Conservation (phyloP, 1,140 invertebrate genomes). For the Periplaneta americana region DNA sequence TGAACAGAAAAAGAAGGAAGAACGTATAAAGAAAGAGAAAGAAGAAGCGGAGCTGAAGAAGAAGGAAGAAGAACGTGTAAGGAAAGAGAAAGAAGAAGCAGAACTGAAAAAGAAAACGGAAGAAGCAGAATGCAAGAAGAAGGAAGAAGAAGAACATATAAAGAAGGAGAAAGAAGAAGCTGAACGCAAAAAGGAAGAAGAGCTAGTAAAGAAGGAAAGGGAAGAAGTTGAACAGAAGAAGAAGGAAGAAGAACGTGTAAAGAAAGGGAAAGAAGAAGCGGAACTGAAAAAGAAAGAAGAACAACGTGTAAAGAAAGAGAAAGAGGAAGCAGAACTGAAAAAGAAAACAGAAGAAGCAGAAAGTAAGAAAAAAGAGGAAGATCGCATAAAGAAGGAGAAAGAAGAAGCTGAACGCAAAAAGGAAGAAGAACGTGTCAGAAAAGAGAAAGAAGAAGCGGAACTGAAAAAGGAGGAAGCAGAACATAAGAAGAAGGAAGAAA, state of each 20-base stretch:
- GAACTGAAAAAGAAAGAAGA: neutral
- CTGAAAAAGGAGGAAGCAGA: neutral
- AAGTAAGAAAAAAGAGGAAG: neutral
- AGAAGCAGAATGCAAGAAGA: neutral
- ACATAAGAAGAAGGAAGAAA: neutral
- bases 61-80: neutral
- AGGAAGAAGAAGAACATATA: neutral
- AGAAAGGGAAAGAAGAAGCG: neutral
- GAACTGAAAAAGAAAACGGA: slow-evolving; percentile 18
- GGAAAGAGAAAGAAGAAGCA: slow-evolving; percentile 8
- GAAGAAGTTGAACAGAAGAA: slow-evolving; percentile 20
- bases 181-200: slow-evolving; percentile 18
- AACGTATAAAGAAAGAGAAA: neutral
- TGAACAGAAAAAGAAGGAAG: neutral
- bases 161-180: slow-evolving; percentile 20
- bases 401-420: neutral
- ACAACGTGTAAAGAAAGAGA: neutral
- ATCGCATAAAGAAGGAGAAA: neutral
- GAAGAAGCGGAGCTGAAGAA: neutral
- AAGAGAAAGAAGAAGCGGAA: slow-evolving; percentile 6
- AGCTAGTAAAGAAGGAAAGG: slow-evolving; percentile 22
- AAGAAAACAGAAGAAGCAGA: neutral
- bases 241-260: neutral
- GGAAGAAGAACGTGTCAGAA: neutral
- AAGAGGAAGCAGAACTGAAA: neutral